Evolutionary conservation across 2,888 invertebrate species (phyloP).

Genomic region (Tillus elongatus): DNA sequence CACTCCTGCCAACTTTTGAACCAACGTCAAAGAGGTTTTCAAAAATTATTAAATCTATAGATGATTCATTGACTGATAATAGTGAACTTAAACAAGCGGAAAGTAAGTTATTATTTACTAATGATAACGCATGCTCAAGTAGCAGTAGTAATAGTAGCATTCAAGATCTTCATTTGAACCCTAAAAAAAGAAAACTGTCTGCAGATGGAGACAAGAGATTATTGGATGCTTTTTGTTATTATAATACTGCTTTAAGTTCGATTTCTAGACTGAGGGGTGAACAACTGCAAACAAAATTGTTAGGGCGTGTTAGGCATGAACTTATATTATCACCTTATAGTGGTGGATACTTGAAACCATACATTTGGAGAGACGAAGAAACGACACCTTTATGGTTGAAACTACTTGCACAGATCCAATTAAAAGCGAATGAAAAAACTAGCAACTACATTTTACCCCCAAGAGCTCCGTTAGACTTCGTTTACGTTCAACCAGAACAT

Average conservation of each 20-base stretch:
- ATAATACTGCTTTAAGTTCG: slow-evolving; percentile 35
- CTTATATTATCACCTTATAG: slow-evolving; percentile 61
- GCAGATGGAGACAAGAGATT: too few relatives aligned
- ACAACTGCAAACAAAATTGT: slow-evolving; percentile 30
- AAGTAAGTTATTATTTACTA: neutral
- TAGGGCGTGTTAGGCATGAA: slow-evolving; percentile 34
- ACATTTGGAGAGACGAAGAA: slow-evolving; percentile 63
- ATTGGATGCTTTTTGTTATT: slow-evolving; percentile 37
- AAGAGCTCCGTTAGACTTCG: slow-evolving; percentile 67
- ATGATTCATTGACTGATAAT: too few relatives aligned
- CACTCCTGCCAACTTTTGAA: slow-evolving; percentile 1
- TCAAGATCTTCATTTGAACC: too few relatives aligned
- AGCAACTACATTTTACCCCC: slow-evolving; percentile 34
- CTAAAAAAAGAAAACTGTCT: too few relatives aligned
- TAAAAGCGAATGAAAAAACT: slow-evolving; percentile 44
- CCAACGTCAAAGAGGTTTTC: neutral
- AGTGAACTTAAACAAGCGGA: neutral
- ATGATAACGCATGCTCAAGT: neutral
- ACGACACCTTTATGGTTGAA: slow-evolving; percentile 62
- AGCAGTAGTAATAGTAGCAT: neutral
- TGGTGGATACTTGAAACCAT: slow-evolving; percentile 69
- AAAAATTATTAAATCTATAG: too few relatives aligned
- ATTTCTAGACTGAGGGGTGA: slow-evolving; percentile 24
- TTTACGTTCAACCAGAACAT: slow-evolving; percentile 80
- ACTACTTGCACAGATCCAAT: slow-evolving; percentile 56